Base-by-base conservation (phyloP, 2,888 invertebrate species). In the Philonicus albiceps region DNA sequence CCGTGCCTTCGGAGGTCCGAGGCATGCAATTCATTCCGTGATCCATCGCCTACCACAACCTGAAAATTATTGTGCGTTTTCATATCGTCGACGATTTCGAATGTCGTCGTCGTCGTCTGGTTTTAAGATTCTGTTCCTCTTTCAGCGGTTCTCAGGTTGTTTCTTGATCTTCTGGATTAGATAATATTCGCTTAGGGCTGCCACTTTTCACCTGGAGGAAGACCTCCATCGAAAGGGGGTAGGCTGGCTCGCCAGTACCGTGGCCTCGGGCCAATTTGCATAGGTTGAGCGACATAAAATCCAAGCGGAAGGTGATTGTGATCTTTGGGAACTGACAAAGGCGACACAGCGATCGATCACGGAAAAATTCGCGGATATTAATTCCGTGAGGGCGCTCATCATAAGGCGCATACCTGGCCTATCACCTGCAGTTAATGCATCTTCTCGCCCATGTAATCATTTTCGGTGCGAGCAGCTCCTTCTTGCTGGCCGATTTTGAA, bases 1-100 rank as follows among this genome's bases (percentile, higher is more conserved):
- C 43, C 72, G 40, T 84, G 22, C 73, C 40, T 73, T 19, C 31
- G 64, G 53, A 53, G 64, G 22, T 40, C 53, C 16, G 0, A 74
- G 34, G 43, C 43, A 49, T 85, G 85, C 74, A 75, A 75, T 75
- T 85, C 74, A 76, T 85, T 75, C 85, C 85, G 85, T 85, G 85
- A 85, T 85, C 85, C 85, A 85, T 85, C 76, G 76, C 86, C 86
- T 86, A 86, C 86, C 86, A 86, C 86, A 86, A 86, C 55, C 40
- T 55, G 64, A 76, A 86, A 86, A 86, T 86, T 78, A 78, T 86
- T 86, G 75, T 86, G 86, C 86, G 86, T 86, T 86, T 76, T 37
- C 76, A 86, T 40, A 55, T 78, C 86, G 76, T 53, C 75, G 75
- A 16, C 43, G 27, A 27, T 30, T 27, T 80, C 49, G n/a, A n/a